Base-by-base conservation (phyloP, 2,888 invertebrate species). In the Campopleginae sp. region DNA sequence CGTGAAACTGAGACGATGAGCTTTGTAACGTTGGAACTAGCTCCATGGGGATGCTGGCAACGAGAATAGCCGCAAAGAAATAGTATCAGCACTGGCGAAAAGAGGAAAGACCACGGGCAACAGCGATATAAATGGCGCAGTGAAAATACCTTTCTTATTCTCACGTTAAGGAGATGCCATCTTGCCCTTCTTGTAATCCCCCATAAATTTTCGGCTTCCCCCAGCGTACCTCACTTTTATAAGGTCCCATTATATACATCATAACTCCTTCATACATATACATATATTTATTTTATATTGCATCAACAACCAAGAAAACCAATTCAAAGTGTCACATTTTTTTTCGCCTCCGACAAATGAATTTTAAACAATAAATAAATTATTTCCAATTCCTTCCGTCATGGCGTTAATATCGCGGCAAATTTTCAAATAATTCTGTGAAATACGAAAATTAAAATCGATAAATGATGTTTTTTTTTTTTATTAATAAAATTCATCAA, bases 81-180 rank as follows among this genome's bases (percentile, higher is more conserved):
- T 33, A 72, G 72, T 61, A 68, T 38, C 44, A 54, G 66, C 54
- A 61, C 61, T 46, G 46, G 66, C 46, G 7, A 38, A 74, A 27
- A 10, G 58, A 46, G 51, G 33, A 12, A 33, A 80, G 38, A 19
- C 31, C 27, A 51, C n/a, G 42, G 65, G 71, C 70, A 63, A 63
- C 63, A 19, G 27, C 31, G 65, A 54, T 71, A 51, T 48, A 80
- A 80, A 63, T 75, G 58, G 38, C 75, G 71, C 31, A 71, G 71
- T 44, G 70, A 70, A 79, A 70, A 80, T 72, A 82, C 82, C 78
- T 74, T 82, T 80, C 85, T 82, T 80, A 85, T 85, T 82, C 77
- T 66, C 82, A 85, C 85, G 85, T 85, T 85, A 82, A 85, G 80
- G 77, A 74, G 80, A 85, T 74, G 80, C 82, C 77, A 85, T 80